Evolutionary conservation across 1,140 invertebrate species (phyloP), one percentile per base, ranked within the genome.

Genomic region (Dendroctonus ponderosae): DNA sequence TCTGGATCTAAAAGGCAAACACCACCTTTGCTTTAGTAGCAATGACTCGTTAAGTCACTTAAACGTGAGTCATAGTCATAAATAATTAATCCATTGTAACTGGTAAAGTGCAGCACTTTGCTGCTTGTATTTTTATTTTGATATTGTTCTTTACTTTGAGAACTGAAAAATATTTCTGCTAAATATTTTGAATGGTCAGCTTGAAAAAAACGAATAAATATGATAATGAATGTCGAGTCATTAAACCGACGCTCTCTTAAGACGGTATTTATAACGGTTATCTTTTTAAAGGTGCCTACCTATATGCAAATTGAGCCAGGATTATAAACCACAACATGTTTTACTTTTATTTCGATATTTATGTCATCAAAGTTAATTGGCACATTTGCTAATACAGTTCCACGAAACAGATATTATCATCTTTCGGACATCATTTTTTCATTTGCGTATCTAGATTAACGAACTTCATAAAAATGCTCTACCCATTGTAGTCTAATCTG

Each of bases 301-400:
- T 37, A 62, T 42, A 62, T 51, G 52, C 40, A 54, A 54, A 54
- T 54, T 54, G 6, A 14, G 49, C 48, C 49, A 39, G 48, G 41
- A 62, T 60, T 60, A 60, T 60, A 49, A 60, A n/a, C 46, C 58
- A 9, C 48, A 60, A 60, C 58, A 60, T 60, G 58, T 60, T 60
- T 60, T 60, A 49, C 14, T 48, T 60, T 60, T 60, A 60, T 48
- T 60, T n/a, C 43, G 12, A 48, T 60, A 49, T 60, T 60, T 50
- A 39, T 37, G 40, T 60, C 58, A 48, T 37, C 39, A 39, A 6
- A 14, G n/a, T 62, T 52, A 62, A 62, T 52, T 62, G 60, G 60
- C 60, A 40, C 48, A 62, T 51, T 62, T 52, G 48, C 46, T 38
- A 51, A 52, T 46, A 62, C 60, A 41, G 12, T 62, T 62, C 60